phyloP scores from a whole-genome alignment of 2,797 vertebrate genomes.

The Sebastes diaconus region DNA sequence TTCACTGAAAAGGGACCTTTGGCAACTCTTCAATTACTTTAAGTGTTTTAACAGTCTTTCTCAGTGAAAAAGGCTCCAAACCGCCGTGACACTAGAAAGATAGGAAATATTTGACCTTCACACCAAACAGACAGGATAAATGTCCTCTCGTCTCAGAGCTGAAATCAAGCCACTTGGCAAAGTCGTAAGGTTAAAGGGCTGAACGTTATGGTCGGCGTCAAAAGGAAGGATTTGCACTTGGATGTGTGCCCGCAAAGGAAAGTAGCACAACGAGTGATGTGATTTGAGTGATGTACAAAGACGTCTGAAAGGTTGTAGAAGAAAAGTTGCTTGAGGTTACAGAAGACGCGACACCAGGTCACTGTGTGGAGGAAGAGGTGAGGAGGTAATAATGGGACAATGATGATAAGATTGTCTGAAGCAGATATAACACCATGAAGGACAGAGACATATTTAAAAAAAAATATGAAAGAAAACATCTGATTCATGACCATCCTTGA shows the following conservation, averaged over 20 bases:
- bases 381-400: constrained; percentile 15
- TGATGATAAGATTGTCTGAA: constrained; percentile 34
- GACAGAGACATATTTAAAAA: neutral
- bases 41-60: constrained; percentile 39
- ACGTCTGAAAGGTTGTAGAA: neutral
- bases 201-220: neutral
- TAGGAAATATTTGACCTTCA: constrained; percentile 17
- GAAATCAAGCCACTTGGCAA: constrained; percentile 17
- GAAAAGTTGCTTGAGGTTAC: neutral
- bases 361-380: neutral
- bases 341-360: neutral
- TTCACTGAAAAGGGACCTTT: constrained; percentile 24
- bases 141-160: neutral
- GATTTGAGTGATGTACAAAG: neutral
- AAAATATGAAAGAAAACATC: constrained; percentile 11
- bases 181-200: constrained; percentile 8
- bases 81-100: neutral
- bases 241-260: neutral
- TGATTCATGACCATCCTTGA: constrained; percentile 9
- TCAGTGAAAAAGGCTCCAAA: neutral
- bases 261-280: neutral
- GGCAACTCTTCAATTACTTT: constrained; percentile 32
- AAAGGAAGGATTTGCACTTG: neutral
- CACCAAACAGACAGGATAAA: constrained; percentile 16
- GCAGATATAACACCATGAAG: constrained; percentile 24